A percentile compares a stretch with the other conserved stretches of the same genome.
Evolutionary conservation across 2,888 invertebrate species (phyloP).

Genomic region (Drosophila mettleri): DNA sequence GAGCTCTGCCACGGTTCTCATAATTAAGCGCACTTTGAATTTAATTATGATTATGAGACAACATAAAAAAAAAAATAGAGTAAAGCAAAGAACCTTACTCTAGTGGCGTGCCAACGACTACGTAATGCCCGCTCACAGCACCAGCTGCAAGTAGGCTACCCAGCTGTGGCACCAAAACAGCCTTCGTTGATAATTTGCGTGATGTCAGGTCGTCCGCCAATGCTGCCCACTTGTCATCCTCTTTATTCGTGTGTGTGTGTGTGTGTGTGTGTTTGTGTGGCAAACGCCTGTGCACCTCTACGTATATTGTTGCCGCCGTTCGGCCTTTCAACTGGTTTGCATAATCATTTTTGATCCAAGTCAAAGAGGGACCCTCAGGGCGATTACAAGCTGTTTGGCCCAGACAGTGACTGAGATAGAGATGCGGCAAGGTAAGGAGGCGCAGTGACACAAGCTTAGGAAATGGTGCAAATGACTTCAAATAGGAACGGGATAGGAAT

Average conservation of each 20-base stretch:
- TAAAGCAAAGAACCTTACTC: constrained; percentile 2
- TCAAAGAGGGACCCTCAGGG: constrained; percentile 10
- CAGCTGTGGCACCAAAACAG: background rate
- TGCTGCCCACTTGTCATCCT: constrained; percentile 13
- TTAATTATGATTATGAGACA: constrained; percentile 76
- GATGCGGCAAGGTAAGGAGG: background rate
- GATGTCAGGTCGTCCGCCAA: constrained; percentile 3
- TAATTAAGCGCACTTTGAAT: constrained; percentile 78
- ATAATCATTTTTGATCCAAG: constrained; percentile 35
- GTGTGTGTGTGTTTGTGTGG: constrained; percentile 6
- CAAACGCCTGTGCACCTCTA: background rate
- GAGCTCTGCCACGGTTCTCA: constrained; percentile 56
- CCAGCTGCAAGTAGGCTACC: background rate
- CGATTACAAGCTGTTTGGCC: constrained; percentile 21
- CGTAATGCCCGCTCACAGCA: background rate
- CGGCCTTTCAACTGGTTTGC: constrained; percentile 30
- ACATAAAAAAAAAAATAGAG: constrained; percentile 17
- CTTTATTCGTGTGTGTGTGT: constrained; percentile 4
- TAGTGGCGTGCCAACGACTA: background rate
- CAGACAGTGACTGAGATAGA: constrained; percentile 15
- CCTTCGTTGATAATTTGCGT: constrained; percentile 1
- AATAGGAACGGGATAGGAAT: background rate
- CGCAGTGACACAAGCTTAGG: constrained; percentile 19
- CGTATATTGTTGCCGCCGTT: constrained; percentile 3
- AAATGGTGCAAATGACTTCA: constrained; percentile 12